Conservation (phyloP, 2,113 vertebrate species). For the Dryoscopus gambensis region DNA sequence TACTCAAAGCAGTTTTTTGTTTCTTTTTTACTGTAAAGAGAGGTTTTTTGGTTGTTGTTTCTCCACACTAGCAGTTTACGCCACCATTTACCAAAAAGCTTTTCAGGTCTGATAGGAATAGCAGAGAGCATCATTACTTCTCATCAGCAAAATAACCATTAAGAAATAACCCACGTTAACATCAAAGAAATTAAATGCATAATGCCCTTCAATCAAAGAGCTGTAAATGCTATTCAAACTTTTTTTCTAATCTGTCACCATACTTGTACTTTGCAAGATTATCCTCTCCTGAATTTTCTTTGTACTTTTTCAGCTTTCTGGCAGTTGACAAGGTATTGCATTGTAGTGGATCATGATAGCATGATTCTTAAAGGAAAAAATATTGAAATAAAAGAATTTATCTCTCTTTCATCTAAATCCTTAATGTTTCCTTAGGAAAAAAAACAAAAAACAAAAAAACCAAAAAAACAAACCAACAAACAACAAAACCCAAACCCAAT, state of each 20-base stretch:
- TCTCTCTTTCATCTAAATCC: neutral
- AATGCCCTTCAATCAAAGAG: neutral
- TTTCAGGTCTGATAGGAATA: neutral
- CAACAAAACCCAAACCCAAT: neutral
- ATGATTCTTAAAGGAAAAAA: neutral
- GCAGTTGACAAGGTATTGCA: neutral
- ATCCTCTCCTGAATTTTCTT: neutral
- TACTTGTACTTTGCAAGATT: neutral
- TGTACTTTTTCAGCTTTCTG: neutral
- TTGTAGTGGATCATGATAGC: neutral
- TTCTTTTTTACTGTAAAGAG: neutral
- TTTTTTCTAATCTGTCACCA: neutral
- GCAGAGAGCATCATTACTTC: neutral
- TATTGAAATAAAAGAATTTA: neutral
- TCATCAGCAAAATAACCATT: neutral
- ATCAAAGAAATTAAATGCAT: neutral
- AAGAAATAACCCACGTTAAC: neutral
- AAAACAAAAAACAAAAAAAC: neutral
- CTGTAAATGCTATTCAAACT: neutral
- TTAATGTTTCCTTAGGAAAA: neutral
- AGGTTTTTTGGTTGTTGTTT: neutral
- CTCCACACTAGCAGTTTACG: neutral
- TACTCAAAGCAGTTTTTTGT: neutral
- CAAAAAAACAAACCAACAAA: neutral
- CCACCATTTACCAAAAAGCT: neutral